Evolutionary conservation across 2,888 invertebrate genomes (phyloP).

Genomic region (Dryobotodes eremita): DNA sequence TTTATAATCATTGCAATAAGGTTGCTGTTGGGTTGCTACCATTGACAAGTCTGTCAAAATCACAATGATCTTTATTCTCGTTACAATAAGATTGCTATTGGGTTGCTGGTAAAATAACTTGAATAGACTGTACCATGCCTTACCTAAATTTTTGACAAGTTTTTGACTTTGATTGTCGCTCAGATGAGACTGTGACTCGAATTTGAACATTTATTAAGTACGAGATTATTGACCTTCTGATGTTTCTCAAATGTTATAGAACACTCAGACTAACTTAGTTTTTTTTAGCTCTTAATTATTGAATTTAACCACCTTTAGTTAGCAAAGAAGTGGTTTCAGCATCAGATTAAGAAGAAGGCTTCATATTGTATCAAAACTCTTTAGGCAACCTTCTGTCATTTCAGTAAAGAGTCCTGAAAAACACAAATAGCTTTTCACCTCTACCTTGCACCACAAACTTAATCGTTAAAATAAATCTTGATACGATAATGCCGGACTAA

Average conservation of each 20-base stretch:
- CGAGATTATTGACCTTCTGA: background rate
- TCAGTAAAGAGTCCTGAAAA: background rate
- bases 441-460: conserved; percentile 73
- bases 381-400: background rate
- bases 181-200: background rate
- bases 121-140: too few species aligned
- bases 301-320: background rate
- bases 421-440: conserved; percentile 59
- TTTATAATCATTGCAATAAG: too few species aligned
- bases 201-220: background rate
- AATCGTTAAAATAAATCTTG: conserved; percentile 90
- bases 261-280: background rate
- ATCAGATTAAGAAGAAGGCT: background rate
- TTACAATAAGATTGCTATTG: too few species aligned
- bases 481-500: conserved; percentile 89
- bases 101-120: too few species aligned
- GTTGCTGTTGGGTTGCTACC: too few species aligned
- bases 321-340: background rate
- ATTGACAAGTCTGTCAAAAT: too few species aligned
- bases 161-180: background rate
- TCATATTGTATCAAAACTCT: background rate
- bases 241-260: background rate
- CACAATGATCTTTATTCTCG: too few species aligned
- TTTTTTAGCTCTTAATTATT: background rate
- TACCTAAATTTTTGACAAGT: background rate